A percentile compares a stretch with the other conserved stretches of the same genome.
These are phyloP conservation scores for Drosophila colorata DNA, from an alignment of 2,888 invertebrate species.

Conservation along the genomic window DNA sequence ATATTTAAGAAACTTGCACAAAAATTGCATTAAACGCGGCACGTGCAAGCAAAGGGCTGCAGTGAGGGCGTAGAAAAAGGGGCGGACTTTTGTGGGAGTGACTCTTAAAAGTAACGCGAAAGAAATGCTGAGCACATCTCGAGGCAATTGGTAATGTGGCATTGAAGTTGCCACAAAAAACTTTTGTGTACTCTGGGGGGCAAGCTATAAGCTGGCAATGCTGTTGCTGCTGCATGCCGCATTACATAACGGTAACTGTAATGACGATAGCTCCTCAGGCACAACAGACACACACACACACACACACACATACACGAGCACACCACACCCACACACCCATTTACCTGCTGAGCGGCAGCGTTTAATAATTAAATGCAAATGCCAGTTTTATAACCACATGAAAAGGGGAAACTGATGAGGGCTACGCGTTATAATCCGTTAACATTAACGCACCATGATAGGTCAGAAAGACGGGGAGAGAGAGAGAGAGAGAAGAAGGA, in stretches of 20 bases:
- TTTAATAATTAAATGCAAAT: constrained; percentile 74
- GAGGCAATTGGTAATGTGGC: constrained; percentile 71
- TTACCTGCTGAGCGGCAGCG: constrained; percentile 12
- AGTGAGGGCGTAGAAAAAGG: not conserved
- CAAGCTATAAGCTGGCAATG: constrained; percentile 31
- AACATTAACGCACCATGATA: constrained; percentile 51
- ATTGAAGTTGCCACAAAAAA: constrained; percentile 57
- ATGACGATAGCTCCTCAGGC: constrained; percentile 11
- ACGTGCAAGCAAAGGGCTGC: not conserved
- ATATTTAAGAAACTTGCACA: constrained; percentile 33
- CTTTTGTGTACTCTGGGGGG: constrained; percentile 38
- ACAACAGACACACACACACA: constrained; percentile 3
- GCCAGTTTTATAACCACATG: constrained; percentile 43
- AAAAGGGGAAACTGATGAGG: constrained; percentile 1
- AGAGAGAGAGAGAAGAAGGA: too few relatives aligned
- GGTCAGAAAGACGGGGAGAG: too few relatives aligned
- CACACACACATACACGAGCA: not conserved
- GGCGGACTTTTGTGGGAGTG: not conserved
- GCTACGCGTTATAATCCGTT: constrained; percentile 57
- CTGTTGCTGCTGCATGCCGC: constrained; percentile 20
- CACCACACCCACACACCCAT: constrained; percentile 10
- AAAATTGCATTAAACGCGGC: constrained; percentile 36
- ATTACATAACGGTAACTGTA: constrained; percentile 49
- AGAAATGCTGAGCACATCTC: constrained; percentile 55
- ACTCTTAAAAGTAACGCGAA: constrained; percentile 42